Base-by-base conservation (phyloP, 2,888 invertebrate species). In the Suillia variegata region DNA sequence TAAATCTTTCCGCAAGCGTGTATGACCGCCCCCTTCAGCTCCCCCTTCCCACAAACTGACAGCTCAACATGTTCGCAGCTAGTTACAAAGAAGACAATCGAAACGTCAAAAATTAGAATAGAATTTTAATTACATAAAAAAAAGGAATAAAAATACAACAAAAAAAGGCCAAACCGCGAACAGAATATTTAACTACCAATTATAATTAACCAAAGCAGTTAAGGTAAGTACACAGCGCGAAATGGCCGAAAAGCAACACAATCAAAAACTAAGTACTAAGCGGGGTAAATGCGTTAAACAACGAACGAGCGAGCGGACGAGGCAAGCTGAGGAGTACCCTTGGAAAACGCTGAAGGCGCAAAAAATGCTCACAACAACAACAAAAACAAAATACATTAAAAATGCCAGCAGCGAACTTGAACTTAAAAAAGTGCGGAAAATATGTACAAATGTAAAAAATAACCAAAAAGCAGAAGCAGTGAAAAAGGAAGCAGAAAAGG, bases 381-480 rank as follows among this genome's bases (percentile, higher is more conserved):
- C 10, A 15, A 55, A 55, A 53, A 64, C 63, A 62, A 58, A 50
- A 61, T 51, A 56, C 58, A 73, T 69, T 69, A 61, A 58, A 74
- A 74, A 67, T 70, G 65, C 70, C 66, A 68, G 63, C 66, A 67
- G 53, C 70, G 71, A 74, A 74, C 75, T 74, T 74, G 74, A 74
- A 74, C 74, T 74, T 74, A 68, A 67, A 59, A 62, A 62, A 18
- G 47, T 26, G 22, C 24, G 21, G 4, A 21, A 56, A 42, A 21
- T 38, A 54, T 13, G 17, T 17, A 22, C 10, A 42, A 42, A 21
- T 22, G 4, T 4, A n/a, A 4, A 13, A 15, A 21, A 15, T 13
- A 31, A 8, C 31, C 5, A 12, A 31, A 31, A 8, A 5, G 31
- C 5, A n/a, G 38, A 38, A 38, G 10, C 38, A 38, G n/a, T 12